Evolutionary conservation across 2,797 vertebrate genomes (phyloP).

Genomic region (Gastrophryne carolinensis): DNA sequence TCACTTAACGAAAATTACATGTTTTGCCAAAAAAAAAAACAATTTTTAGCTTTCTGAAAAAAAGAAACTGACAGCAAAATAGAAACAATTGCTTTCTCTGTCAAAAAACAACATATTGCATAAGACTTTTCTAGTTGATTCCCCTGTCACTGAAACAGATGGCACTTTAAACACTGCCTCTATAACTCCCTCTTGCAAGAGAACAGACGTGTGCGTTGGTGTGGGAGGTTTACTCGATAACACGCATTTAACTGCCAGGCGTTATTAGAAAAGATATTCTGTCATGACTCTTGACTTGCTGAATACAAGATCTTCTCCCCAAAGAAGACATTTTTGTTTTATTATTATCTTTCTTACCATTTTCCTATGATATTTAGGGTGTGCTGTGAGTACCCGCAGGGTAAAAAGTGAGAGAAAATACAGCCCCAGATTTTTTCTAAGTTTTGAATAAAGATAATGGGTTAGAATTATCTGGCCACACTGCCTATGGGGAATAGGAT

Average conservation of each 20-base stretch:
- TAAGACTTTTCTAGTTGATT: conserved; percentile 50
- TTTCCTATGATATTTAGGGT: background rate
- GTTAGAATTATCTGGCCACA: too few relatives aligned
- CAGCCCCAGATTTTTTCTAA: too few relatives aligned
- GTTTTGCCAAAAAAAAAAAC: conserved; percentile 46
- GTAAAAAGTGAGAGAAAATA: too few relatives aligned
- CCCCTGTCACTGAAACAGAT: conserved; percentile 52
- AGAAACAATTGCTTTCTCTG: conserved; percentile 52
- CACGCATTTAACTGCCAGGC: conserved; percentile 53
- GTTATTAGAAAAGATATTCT: conserved; percentile 33
- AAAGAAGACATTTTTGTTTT: background rate
- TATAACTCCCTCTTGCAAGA: conserved; percentile 44
- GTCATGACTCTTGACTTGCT: conserved; percentile 32
- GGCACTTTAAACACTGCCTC: conserved; percentile 49
- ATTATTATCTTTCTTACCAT: background rate
- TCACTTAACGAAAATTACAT: conserved; percentile 35
- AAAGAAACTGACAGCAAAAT: conserved; percentile 51
- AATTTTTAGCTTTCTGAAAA: conserved; percentile 49
- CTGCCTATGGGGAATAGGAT: too few relatives aligned
- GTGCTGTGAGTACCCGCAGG: too few relatives aligned
- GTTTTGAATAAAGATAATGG: too few relatives aligned
- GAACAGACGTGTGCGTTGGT: conserved; percentile 51
- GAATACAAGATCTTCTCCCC: background rate
- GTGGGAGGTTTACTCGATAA: conserved; percentile 52
- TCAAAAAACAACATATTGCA: conserved; percentile 55